Conservation (phyloP, 1,140 invertebrate species). For the Leptoteleia sp. region DNA sequence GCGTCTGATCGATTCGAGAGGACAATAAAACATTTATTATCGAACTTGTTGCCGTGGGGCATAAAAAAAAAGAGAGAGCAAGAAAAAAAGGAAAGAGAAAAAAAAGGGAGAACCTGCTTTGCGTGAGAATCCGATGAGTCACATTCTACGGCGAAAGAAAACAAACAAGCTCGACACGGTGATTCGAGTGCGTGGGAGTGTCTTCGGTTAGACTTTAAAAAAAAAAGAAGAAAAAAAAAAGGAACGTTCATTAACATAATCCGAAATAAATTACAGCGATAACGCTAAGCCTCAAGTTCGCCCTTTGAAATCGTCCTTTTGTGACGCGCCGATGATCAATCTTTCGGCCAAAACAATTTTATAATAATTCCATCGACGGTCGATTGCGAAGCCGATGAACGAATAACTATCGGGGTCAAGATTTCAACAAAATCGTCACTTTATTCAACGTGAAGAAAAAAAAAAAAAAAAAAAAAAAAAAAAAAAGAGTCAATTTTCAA, state of each 20-base stretch:
- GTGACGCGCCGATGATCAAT: slow-evolving; percentile 42
- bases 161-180: slow-evolving; percentile 27
- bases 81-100: too few species aligned
- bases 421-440: too few species aligned
- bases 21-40: slow-evolving; percentile 17
- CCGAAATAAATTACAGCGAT: slow-evolving; percentile 57
- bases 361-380: slow-evolving; percentile 22
- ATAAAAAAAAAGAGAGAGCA: too few species aligned
- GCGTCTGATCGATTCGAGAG: slow-evolving; percentile 2
- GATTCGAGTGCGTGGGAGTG: slow-evolving; percentile 56
- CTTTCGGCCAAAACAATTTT: slow-evolving; percentile 12
- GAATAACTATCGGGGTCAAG: too few species aligned
- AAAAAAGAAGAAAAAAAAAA: too few species aligned
- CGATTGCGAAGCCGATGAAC: slow-evolving; percentile 19
- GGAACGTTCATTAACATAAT: slow-evolving; percentile 62
- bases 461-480: too few species aligned
- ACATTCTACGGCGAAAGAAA: slow-evolving; percentile 14
- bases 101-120: slow-evolving; percentile 4
- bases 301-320: slow-evolving; percentile 39
- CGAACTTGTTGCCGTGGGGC: slow-evolving; percentile 4
- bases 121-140: slow-evolving; percentile 57
- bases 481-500: too few species aligned
- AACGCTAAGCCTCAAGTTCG: slow-evolving; percentile 22
- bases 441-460: too few species aligned
- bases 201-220: slow-evolving; percentile 37